phyloP scores from a whole-genome alignment of 2,113 vertebrate genomes.

The Istiophorus platypterus region DNA sequence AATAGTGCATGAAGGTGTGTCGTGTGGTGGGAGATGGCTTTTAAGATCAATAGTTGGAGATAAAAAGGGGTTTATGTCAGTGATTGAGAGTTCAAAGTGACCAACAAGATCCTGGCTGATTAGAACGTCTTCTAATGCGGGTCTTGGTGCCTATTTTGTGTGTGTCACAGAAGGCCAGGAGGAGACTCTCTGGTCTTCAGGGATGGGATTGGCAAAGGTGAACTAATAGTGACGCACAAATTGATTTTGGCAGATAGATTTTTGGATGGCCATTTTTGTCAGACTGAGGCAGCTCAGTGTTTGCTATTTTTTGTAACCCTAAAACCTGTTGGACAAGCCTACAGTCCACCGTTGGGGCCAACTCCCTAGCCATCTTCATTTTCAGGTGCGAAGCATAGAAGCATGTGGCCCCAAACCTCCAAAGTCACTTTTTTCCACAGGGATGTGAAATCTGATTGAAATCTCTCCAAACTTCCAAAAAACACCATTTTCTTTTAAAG shows the following conservation, averaged over 20 bases:
- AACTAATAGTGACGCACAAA: conserved; percentile 42
- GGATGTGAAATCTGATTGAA: neutral
- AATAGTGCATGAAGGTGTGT: conserved; percentile 52
- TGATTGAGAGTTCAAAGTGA: neutral
- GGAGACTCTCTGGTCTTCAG: conserved; percentile 20
- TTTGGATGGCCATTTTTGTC: conserved; percentile 39
- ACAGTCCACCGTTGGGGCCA: neutral
- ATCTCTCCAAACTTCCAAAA: neutral
- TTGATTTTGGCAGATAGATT: conserved; percentile 56
- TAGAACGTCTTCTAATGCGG: neutral
- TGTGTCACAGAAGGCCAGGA: conserved; percentile 39
- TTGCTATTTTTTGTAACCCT: neutral
- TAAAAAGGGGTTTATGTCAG: conserved; percentile 1
- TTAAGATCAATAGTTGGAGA: conserved; percentile 38
- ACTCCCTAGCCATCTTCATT: neutral
- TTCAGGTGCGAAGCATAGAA: neutral
- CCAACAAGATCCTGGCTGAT: neutral
- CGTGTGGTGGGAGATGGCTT: neutral
- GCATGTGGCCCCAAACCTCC: neutral
- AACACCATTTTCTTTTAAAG: too few species aligned
- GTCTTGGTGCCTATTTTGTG: neutral
- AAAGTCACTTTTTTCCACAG: neutral
- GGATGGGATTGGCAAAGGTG: conserved; percentile 28
- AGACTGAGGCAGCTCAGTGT: neutral
- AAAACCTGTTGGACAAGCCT: neutral